A percentile compares a stretch with the other conserved stretches of the same genome.
These are phyloP conservation scores for Keiferia lycopersicella DNA, from an alignment of 2,888 invertebrate genomes.

Conservation along the genomic window DNA sequence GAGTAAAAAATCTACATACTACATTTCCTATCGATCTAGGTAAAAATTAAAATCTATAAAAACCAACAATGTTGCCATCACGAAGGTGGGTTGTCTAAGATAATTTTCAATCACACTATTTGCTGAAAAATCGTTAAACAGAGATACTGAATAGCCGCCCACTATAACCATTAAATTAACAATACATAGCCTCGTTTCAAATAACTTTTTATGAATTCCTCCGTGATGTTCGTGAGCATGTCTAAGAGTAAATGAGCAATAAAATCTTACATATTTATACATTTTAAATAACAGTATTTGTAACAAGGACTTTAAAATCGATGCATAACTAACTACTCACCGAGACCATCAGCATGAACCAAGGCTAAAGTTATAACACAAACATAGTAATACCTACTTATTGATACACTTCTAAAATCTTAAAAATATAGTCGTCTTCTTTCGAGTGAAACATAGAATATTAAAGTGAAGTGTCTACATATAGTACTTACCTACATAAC, in stretches of 20 bases:
- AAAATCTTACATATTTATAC: neutral
- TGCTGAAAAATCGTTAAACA: neutral
- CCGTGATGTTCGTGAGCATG: neutral
- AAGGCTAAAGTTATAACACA: too few relatives aligned
- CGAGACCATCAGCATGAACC: too few relatives aligned
- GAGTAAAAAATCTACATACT: too few relatives aligned
- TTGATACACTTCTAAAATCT: too few relatives aligned
- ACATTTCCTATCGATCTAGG: neutral
- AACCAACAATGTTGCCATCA: neutral
- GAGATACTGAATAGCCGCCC: neutral
- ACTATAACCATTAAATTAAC: neutral
- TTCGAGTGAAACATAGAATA: too few relatives aligned
- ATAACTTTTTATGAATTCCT: neutral
- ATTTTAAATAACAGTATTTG: neutral
- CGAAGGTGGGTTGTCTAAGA: neutral
- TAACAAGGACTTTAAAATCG: too few relatives aligned
- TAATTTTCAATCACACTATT: constrained; percentile 7
- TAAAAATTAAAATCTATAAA: neutral
- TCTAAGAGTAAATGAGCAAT: neutral
- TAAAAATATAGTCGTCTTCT: too few relatives aligned
- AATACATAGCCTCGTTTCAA: neutral
- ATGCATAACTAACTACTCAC: neutral
- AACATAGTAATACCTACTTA: too few relatives aligned
- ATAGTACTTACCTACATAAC: too few relatives aligned
- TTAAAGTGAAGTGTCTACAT: too few relatives aligned